These are phyloP conservation scores for Melipona bicolor DNA, from an alignment of 2,888 invertebrate species.

Conservation along the genomic window DNA sequence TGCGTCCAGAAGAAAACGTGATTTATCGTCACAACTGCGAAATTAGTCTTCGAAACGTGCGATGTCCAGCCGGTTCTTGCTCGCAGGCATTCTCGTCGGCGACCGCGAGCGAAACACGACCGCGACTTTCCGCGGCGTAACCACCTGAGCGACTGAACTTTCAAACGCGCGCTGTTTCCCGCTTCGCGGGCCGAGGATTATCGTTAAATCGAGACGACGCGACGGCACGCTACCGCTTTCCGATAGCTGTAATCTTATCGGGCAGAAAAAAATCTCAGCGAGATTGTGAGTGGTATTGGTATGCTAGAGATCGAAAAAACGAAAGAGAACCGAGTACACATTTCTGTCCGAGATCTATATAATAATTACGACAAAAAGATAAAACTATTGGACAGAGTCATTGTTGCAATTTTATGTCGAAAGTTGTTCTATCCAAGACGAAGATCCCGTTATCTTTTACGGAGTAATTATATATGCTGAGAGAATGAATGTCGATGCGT, in stretches of 20 bases:
- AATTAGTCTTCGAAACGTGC: not conserved
- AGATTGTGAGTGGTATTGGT: too few relatives aligned
- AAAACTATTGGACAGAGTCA: not conserved
- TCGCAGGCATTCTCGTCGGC: not conserved
- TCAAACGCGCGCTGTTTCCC: slow-evolving; percentile 48
- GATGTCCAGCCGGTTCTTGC: not conserved
- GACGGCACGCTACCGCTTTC: not conserved
- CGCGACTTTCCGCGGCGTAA: slow-evolving; percentile 49
- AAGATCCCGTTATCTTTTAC: not conserved
- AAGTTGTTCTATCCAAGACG: not conserved
- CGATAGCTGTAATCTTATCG: slow-evolving; percentile 61
- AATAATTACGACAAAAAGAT: too few relatives aligned
- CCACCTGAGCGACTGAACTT: slow-evolving; percentile 63
- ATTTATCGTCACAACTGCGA: not conserved
- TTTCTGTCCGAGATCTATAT: too few relatives aligned
- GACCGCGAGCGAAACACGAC: slow-evolving; percentile 23
- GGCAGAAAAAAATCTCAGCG: not conserved
- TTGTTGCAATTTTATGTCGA: not conserved
- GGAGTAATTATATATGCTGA: not conserved
- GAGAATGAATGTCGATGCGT: not conserved
- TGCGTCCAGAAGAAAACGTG: not conserved
- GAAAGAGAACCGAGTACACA: too few relatives aligned
- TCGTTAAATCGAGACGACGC: slow-evolving; percentile 20
- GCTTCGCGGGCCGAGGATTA: slow-evolving; percentile 36
- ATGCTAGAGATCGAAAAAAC: too few relatives aligned